A percentile compares a stretch with the other conserved stretches of the same genome.
phyloP scores from a whole-genome alignment of 2,113 vertebrate genomes.

The Eonycteris spelaea region DNA sequence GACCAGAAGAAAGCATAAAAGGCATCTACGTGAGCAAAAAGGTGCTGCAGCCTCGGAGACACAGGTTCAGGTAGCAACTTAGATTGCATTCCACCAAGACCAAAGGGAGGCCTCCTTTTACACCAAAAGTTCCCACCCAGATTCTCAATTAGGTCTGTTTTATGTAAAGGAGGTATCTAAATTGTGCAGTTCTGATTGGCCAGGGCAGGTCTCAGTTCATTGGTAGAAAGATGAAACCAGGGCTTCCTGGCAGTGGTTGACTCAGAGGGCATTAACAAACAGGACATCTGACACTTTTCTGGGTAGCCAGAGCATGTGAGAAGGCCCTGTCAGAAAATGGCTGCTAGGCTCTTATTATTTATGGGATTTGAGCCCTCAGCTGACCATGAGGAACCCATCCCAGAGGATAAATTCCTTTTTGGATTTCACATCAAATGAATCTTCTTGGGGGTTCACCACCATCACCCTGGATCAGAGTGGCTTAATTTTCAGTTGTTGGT shows the following conservation, averaged over 20 bases:
- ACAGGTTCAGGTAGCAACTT: neutral
- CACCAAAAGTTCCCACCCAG: neutral
- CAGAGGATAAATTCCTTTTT: neutral
- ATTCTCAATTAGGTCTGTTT: neutral
- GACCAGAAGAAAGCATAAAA: neutral
- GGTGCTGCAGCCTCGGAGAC: neutral
- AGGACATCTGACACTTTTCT: neutral
- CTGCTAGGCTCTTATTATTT: neutral
- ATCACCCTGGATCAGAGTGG: neutral
- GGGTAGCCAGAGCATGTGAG: neutral
- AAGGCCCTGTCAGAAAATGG: neutral
- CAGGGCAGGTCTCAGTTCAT: neutral
- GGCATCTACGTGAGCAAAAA: neutral
- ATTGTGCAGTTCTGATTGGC: neutral
- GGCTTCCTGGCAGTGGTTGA: neutral
- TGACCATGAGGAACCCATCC: neutral
- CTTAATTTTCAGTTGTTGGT: constrained; percentile 12
- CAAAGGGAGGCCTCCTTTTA: neutral
- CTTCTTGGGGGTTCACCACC: neutral
- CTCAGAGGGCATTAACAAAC: neutral
- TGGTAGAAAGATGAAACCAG: neutral
- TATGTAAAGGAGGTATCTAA: neutral
- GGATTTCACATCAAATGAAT: neutral
- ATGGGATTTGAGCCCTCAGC: neutral
- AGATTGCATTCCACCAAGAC: neutral